These are phyloP conservation scores for Philypnodon macrostomus DNA, from an alignment of 2,797 vertebrate species.

Conservation along the genomic window DNA sequence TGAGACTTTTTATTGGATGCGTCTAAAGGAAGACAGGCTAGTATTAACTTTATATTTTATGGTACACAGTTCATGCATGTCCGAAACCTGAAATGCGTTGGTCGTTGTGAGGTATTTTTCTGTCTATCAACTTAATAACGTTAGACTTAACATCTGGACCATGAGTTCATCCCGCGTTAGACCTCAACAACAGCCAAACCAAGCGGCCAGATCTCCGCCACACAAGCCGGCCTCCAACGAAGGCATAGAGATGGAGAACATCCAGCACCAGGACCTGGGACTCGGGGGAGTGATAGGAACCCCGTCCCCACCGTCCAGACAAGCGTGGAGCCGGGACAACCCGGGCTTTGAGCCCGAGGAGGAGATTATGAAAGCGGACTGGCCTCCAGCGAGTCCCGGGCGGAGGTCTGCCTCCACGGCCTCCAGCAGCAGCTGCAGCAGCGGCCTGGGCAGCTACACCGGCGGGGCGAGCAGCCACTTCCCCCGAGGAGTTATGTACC, in stretches of 20 bases:
- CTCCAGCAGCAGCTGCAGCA: conserved; percentile 74
- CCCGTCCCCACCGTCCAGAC: conserved; percentile 86
- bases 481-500: conserved; percentile 71
- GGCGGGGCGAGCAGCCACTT: conserved; percentile 63
- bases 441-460: conserved; percentile 70
- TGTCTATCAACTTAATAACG: neutral
- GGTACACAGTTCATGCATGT: neutral
- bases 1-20: too few species aligned
- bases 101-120: neutral
- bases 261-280: conserved; percentile 76
- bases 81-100: conserved; percentile 12
- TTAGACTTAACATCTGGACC: conserved; percentile 13
- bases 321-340: conserved; percentile 95
- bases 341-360: conserved; percentile 93
- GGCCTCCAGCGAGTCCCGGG: conserved; percentile 84
- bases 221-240: conserved; percentile 59
- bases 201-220: conserved; percentile 48
- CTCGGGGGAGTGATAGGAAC: conserved; percentile 67
- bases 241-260: conserved; percentile 82
- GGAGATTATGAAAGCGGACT: conserved; percentile 88
- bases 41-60: too few species aligned
- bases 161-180: conserved; percentile 75
- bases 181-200: conserved; percentile 63
- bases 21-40: too few species aligned
- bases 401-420: conserved; percentile 76